phyloP scores from a whole-genome alignment of 2,797 vertebrate genomes.

The Clarias pachynema region DNA sequence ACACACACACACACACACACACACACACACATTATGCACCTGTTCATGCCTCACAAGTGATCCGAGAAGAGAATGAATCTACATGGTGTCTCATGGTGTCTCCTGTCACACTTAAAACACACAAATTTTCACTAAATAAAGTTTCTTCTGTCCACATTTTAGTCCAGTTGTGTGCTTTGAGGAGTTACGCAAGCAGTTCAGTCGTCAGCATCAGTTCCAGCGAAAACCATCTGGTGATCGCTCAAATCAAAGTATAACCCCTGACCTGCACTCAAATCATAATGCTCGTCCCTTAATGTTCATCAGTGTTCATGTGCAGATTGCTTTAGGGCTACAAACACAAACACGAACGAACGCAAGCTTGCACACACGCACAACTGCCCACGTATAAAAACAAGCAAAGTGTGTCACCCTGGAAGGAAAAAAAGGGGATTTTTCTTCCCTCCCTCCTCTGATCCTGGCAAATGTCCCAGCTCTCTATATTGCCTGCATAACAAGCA shows the following conservation, averaged over 20 bases:
- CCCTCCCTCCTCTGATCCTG: constrained; percentile 57
- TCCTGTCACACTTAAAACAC: constrained; percentile 7
- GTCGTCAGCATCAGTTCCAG: background rate
- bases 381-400: constrained; percentile 41
- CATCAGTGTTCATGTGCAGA: constrained; percentile 30
- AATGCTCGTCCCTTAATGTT: constrained; percentile 39
- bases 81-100: background rate
- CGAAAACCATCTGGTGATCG: constrained; percentile 17
- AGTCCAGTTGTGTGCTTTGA: background rate
- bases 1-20: background rate
- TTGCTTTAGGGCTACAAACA: constrained; percentile 40
- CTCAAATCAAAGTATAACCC: constrained; percentile 43
- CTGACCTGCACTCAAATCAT: constrained; percentile 11
- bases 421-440: constrained; percentile 60
- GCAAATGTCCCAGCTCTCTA: constrained; percentile 62
- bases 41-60: constrained; percentile 20
- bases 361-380: constrained; percentile 32
- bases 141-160: constrained; percentile 3
- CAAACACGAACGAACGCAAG: constrained; percentile 28
- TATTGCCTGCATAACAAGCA: constrained; percentile 60
- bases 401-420: constrained; percentile 62
- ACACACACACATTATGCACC: constrained; percentile 18
- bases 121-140: background rate
- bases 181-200: background rate
- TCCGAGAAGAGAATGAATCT: background rate